Evolutionary conservation across 2,113 vertebrate genomes (phyloP).

Genomic region (Ptilonorhynchus violaceus): DNA sequence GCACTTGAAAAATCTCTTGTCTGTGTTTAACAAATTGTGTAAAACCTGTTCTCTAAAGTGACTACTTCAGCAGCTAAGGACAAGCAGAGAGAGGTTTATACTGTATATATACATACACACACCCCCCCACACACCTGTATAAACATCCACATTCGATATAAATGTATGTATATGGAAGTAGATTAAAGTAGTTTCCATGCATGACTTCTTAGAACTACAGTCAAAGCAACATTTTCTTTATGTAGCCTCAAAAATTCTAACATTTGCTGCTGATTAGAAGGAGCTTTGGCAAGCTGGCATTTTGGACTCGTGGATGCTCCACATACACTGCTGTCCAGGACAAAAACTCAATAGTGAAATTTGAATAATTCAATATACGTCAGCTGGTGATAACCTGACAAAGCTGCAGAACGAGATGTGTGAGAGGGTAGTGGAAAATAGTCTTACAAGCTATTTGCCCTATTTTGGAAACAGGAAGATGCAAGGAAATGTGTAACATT

Average conservation of each 20-base stretch:
- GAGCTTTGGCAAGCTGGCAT: not conserved
- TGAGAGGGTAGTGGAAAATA: not conserved
- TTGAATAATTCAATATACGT: not conserved
- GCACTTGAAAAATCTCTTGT: not conserved
- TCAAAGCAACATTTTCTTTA: not conserved
- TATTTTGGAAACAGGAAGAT: not conserved
- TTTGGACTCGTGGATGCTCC: not conserved
- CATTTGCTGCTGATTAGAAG: not conserved
- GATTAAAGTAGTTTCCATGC: not conserved
- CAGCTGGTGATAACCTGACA: not conserved
- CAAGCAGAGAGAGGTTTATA: not conserved
- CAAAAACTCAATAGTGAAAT: not conserved
- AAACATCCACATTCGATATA: not conserved
- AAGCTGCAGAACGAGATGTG: not conserved
- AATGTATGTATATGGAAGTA: not conserved
- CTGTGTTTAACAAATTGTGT: not conserved
- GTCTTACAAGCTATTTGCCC: not conserved
- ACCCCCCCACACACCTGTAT: no score
- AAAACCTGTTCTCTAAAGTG: not conserved
- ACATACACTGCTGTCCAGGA: not conserved
- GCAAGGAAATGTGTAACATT: not conserved
- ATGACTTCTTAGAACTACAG: not conserved
- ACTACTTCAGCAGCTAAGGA: not conserved
- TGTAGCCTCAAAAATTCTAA: not conserved
- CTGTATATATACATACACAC: no score